phyloP scores from a whole-genome alignment of 2,797 vertebrate species.

The Bryconaethiops microstoma region DNA sequence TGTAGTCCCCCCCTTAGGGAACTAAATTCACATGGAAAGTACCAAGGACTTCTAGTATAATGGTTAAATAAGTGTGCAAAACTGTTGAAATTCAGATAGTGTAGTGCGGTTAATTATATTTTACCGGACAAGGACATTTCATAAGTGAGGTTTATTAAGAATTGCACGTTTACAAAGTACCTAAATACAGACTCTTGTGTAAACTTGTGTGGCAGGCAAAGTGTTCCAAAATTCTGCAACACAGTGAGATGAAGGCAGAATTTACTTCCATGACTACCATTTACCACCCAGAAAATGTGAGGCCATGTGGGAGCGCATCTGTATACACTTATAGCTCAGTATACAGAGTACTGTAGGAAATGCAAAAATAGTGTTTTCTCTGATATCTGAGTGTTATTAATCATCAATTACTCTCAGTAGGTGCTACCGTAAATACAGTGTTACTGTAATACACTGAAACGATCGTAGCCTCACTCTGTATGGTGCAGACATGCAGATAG shows the following conservation, averaged over 20 bases:
- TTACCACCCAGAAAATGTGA: slow-evolving; percentile 17
- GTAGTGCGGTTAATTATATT: not conserved
- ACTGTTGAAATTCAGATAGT: not conserved
- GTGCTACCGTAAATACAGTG: not conserved
- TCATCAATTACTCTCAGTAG: slow-evolving; percentile 34
- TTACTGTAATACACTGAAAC: slow-evolving; percentile 24
- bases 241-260: slow-evolving; percentile 29
- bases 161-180: slow-evolving; percentile 61
- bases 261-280: slow-evolving; percentile 18
- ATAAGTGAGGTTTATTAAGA: slow-evolving; percentile 57
- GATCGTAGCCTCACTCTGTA: not conserved
- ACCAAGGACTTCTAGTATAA: too few relatives aligned
- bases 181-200: slow-evolving; percentile 54
- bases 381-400: slow-evolving; percentile 33
- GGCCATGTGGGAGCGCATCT: slow-evolving; percentile 1
- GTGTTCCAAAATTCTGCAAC: slow-evolving; percentile 12
- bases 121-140: not conserved
- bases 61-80: too few relatives aligned
- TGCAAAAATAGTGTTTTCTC: slow-evolving; percentile 56
- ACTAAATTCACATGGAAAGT: too few relatives aligned
- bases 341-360: slow-evolving; percentile 42
- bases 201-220: slow-evolving; percentile 43
- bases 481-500: not conserved
- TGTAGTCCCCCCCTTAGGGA: too few relatives aligned
- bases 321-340: not conserved